These are phyloP conservation scores for Cossypha polioptera DNA, from an alignment of 2,797 vertebrate species.

Conservation along the genomic window DNA sequence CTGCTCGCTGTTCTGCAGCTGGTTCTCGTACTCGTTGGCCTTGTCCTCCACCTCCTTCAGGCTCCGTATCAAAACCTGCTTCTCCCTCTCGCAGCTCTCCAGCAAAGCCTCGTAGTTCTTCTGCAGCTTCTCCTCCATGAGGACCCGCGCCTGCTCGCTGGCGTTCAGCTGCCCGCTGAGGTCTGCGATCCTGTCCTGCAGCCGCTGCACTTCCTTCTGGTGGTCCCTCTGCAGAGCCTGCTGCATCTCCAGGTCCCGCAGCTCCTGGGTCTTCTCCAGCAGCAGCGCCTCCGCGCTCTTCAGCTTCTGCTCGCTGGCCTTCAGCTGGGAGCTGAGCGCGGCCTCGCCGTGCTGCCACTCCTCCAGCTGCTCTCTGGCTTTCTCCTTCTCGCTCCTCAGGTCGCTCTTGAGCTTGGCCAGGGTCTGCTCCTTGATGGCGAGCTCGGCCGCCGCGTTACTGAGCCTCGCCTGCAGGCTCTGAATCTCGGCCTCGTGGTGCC, in stretches of 20 bases:
- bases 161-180: slow-evolving; percentile 84
- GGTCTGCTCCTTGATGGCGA: slow-evolving; percentile 88
- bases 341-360: slow-evolving; percentile 83
- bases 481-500: slow-evolving; percentile 89
- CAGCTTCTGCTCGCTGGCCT: slow-evolving; percentile 89
- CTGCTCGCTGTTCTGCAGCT: slow-evolving; percentile 83
- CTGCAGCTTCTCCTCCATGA: slow-evolving; percentile 90
- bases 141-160: slow-evolving; percentile 85
- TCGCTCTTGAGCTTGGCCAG: slow-evolving; percentile 89
- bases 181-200: slow-evolving; percentile 87
- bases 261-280: slow-evolving; percentile 89
- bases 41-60: slow-evolving; percentile 85
- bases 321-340: slow-evolving; percentile 83
- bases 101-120: slow-evolving; percentile 83
- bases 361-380: slow-evolving; percentile 86
- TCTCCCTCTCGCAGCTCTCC: slow-evolving; percentile 89
- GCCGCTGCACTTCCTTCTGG: slow-evolving; percentile 86
- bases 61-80: slow-evolving; percentile 82
- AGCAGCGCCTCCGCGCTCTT: slow-evolving; percentile 87
- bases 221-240: slow-evolving; percentile 91
- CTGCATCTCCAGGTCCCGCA: slow-evolving; percentile 88
- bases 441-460: slow-evolving; percentile 86
- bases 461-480: slow-evolving; percentile 88
- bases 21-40: slow-evolving; percentile 82
- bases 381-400: slow-evolving; percentile 87